Percentiles rank a stretch among this genome's conserved stretches.
These are phyloP conservation scores for Atherinosoma microstoma DNA, from an alignment of 2,797 vertebrate species.

Conservation along the genomic window DNA sequence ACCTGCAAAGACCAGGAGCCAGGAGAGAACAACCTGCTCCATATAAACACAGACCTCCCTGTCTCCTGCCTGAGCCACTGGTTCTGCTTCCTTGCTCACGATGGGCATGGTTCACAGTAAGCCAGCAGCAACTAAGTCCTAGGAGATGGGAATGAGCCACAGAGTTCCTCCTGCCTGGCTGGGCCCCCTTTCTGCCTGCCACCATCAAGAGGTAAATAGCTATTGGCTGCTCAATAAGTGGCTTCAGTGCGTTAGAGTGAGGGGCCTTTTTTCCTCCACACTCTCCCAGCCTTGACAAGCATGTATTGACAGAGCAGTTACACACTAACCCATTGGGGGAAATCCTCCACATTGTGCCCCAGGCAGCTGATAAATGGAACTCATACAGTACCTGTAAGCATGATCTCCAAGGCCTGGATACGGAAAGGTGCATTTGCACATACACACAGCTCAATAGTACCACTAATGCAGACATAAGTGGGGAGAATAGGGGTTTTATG, in stretches of 20 bases:
- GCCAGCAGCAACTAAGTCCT: constrained; percentile 45
- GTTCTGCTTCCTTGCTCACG: constrained; percentile 69
- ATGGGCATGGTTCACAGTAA: constrained; percentile 46
- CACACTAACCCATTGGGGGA: constrained; percentile 91
- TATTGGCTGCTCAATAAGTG: constrained; percentile 99
- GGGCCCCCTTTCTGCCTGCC: constrained; percentile 75
- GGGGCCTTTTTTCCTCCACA: constrained; percentile 84
- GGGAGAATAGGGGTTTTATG: constrained; percentile 48
- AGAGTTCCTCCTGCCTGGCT: constrained; percentile 61
- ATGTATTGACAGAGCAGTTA: constrained; percentile 98
- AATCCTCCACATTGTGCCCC: constrained; percentile 87
- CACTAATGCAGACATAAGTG: constrained; percentile 52
- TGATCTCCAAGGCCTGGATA: constrained; percentile 70
- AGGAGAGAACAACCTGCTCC: constrained; percentile 80
- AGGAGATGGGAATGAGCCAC: constrained; percentile 56
- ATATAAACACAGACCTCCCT: constrained; percentile 78
- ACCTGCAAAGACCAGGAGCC: constrained; percentile 80
- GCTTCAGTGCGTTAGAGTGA: constrained; percentile 92
- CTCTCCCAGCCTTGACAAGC: constrained; percentile 92
- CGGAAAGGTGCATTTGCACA: constrained; percentile 58
- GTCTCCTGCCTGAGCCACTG: constrained; percentile 69
- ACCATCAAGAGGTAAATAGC: constrained; percentile 91
- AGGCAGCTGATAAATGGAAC: constrained; percentile 89
- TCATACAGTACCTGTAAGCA: constrained; percentile 85
- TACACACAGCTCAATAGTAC: constrained; percentile 62